Evolutionary conservation across 2,113 vertebrate genomes (phyloP).

Genomic region (Corythaixoides concolor): DNA sequence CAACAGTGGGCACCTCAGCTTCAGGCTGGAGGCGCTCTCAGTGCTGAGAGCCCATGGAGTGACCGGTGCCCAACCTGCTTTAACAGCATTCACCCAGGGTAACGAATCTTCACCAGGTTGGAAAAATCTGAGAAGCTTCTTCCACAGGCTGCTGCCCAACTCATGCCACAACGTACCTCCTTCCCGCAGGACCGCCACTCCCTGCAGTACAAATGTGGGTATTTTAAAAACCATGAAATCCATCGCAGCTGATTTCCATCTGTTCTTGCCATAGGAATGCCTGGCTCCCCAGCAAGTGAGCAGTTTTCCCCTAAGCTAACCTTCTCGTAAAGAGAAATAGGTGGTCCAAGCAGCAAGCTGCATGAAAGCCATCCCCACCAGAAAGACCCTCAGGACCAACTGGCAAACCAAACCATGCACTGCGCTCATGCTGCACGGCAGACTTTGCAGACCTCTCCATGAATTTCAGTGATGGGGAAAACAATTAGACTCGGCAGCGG

Average conservation of each 20-base stretch:
- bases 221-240: not conserved
- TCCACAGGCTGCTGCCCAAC: not conserved
- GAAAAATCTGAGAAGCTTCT: not conserved
- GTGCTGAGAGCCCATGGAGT: accelerated
- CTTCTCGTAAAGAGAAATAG: not conserved
- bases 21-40: not conserved
- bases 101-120: not conserved
- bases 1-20: accelerated
- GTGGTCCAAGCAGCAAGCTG: not conserved
- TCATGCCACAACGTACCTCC: accelerated
- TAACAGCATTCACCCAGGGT: not conserved
- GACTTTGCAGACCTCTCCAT: not conserved
- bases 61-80: not conserved
- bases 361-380: not conserved
- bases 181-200: not conserved
- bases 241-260: not conserved
- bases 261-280: not conserved
- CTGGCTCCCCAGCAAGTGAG: not conserved
- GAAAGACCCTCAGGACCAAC: not conserved
- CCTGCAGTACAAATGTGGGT: not conserved
- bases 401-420: not conserved
- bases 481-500: not conserved
- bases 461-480: not conserved
- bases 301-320: not conserved
- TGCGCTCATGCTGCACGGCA: accelerated